Evolutionary conservation across 2,797 vertebrate species (phyloP), one percentile per base, ranked within the genome.

Genomic region (Neomorphus geoffroyi): DNA sequence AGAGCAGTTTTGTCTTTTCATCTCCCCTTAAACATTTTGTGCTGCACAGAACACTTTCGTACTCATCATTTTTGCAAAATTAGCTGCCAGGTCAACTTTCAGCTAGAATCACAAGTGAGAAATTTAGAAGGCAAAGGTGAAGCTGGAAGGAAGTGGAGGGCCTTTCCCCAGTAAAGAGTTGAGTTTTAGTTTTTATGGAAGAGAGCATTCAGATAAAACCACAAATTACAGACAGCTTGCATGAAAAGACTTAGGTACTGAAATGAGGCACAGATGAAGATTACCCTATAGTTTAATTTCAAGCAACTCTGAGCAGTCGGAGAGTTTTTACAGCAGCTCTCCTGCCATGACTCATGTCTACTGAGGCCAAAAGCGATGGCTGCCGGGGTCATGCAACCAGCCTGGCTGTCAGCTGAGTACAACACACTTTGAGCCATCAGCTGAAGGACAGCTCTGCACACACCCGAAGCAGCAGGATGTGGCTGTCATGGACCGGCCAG

Each of bases 281-380:
- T 28, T n/a, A 57, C 39, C 37, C 37, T 72, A 6, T 1, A 35
- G n/a, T 41, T 8, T 45, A 57, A 41, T 37, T 56, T 22, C 58
- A 78, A 61, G 62, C 15, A 62, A 15, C 30, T 57, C 35, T 53
- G 43, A 69, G 46, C 10, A 51, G 11, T 10, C 5, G 1, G 27
- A 53, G 23, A 8, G 1, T 32, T 82, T 79, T 74, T 46, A 21
- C 56, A 91, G 60, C 33, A 41, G 10, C 26, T 67, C 41, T 67
- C 22, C 9, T 66, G 18, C 28, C 0, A 0, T 21, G 27, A 48
- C 16, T 69, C 24, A 7, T 18, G 33, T 8, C 17, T 57, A 16
- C 21, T 0, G 2, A 69, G 46, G 39, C 30, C 15, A 26, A 26
- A 28, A 13, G 21, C 0, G 0, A 77, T 4, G 64, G 27, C 3